Evolutionary conservation across 1,140 invertebrate species (phyloP), one percentile per base, ranked within the genome.

Genomic region (Drosophila nasuta): DNA sequence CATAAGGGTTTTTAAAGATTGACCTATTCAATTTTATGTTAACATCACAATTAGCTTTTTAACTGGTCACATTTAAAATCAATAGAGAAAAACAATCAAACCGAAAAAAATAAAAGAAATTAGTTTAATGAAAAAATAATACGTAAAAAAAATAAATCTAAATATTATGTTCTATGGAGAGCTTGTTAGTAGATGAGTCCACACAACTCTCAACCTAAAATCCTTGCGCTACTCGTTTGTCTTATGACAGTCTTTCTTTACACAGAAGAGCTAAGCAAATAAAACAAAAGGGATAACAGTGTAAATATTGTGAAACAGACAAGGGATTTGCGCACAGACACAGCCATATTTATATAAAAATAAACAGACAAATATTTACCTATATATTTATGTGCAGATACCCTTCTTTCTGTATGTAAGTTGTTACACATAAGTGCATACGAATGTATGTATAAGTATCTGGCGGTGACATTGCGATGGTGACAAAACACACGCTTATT

Each of bases 211-310:
- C 28, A 51, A n/a, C 17, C 11, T 60, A 65, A 41, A 73, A 85
- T 77, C 60, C 75, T 59, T 28, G 38, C 66, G 69, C 63, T 71
- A 52, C 79, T 57, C 79, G 70, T 69, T 77, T 62, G 77, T 82
- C 83, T 82, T 77, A 72, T 70, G 82, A 75, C 82, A 79, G 82
- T 87, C 77, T 59, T 78, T 77, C 85, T 89, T 85, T 85, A 66
- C 81, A 89, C 85, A 89, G 81, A 81, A 85, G 85, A 81, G 85
- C 85, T 89, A 89, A 90, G 85, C 85, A 89, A 89, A 89, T 89
- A 89, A 89, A 89, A 89, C 85, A 89, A 89, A 89, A 89, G 81
- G 85, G 85, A 89, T 89, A 89, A 89, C 85, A 85, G 86, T 49
- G 75, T 87, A 89, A 89, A 89, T 89, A 85, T 85, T 81, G 78